Evolutionary conservation across 2,888 invertebrate genomes (phyloP), one percentile per base, ranked within the genome.

Genomic region (Caenorhabditis japonica): DNA sequence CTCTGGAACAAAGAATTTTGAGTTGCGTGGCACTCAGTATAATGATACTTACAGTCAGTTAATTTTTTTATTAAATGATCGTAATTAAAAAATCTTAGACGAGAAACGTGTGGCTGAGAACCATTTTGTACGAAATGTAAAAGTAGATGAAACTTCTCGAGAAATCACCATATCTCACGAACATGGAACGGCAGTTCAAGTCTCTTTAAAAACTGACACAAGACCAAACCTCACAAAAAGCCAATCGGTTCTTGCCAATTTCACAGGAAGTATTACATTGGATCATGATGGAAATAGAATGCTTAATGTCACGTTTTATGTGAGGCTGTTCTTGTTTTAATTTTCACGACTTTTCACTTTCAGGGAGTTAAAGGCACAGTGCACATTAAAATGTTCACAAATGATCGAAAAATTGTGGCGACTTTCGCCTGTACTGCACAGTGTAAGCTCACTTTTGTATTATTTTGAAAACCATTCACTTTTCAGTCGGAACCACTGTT

Each of bases 301-400:
- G 69, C 51, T 75, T 15, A 75, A 69, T 43, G 58, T 70, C 21
- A 75, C 69, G 21, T 51, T 74, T 36, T 74, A 52, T 41, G 70
- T 70, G 19, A 70, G 61, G 53, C 21, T 4, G 15, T 27, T 13
- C 25, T n/a, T 34, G 13, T 10, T 10, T 25, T 15, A 21, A 15
- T 12, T 30, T 30, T 30, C 30, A 30, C 30, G 30, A 7, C 30
- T 30, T 30, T 30, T 30, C 30, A 10, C 8, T 30, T 62, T 49
- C 47, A 71, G 71, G 75, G 75, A 2, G 75, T 70, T 3, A 62
- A 62, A 49, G 75, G 75, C 59, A 75, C 75, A 5, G 62, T 75
- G 27, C 75, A 75, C 49, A 69, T 75, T 30, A 75, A 59, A 60
- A 51, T 75, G 58, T 75, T 36, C 23, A 58, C 49, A 5, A 75